Conservation (phyloP, 2,113 vertebrate species). For the Dasyornis broadbenti region DNA sequence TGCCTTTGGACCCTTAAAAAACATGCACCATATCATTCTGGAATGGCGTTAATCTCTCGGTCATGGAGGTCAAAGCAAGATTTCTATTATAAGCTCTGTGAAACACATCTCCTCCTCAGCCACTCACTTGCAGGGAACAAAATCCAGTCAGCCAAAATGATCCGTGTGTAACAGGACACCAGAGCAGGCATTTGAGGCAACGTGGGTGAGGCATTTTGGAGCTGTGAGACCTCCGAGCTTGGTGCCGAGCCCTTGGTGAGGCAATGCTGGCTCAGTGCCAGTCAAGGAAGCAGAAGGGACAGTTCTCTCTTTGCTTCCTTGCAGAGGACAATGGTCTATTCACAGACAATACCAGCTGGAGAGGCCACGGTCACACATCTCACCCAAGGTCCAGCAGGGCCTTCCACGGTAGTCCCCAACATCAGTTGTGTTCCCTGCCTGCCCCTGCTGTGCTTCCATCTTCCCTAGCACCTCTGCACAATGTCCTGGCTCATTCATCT, state of each 20-base stretch:
- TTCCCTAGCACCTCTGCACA: not conserved
- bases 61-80: not conserved
- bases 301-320: slow-evolving; percentile 11
- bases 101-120: slow-evolving; percentile 21
- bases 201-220: not conserved
- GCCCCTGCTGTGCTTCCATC: not conserved
- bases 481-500: not conserved
- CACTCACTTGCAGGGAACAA: slow-evolving; percentile 15
- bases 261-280: not conserved
- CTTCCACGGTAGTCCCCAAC: accelerated
- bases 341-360: not conserved
- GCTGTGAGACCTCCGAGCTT: not conserved
- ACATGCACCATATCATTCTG: not conserved
- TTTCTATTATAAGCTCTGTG: slow-evolving; percentile 47
- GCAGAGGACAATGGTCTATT: not conserved
- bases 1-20: slow-evolving; percentile 26
- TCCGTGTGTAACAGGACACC: not conserved
- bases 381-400: not conserved
- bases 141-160: not conserved
- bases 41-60: slow-evolving; percentile 39
- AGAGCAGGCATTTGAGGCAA: not conserved
- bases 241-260: not conserved
- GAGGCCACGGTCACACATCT: not conserved
- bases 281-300: not conserved
- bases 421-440: not conserved